These are phyloP conservation scores for Colinus virginianus DNA, from an alignment of 2,113 vertebrate genomes.

Conservation along the genomic window DNA sequence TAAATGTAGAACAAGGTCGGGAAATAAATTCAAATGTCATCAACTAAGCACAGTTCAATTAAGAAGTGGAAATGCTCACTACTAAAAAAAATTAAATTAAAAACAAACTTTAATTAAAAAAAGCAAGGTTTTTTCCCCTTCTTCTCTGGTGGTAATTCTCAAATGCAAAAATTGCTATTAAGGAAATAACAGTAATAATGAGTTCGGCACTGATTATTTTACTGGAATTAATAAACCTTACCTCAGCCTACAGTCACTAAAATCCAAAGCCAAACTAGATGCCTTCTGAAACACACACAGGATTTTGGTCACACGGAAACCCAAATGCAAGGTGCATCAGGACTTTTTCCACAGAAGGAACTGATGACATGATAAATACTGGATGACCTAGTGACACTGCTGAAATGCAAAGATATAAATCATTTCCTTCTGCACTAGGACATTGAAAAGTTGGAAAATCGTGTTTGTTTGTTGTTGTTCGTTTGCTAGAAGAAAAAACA, in stretches of 20 bases:
- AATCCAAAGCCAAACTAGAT: background rate
- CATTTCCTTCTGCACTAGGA: background rate
- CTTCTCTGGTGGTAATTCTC: background rate
- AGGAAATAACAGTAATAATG: background rate
- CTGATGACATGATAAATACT: background rate
- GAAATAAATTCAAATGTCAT: background rate
- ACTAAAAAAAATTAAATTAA: background rate
- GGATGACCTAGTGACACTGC: background rate
- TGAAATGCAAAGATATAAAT: background rate
- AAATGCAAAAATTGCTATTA: background rate
- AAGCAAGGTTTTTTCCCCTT: background rate
- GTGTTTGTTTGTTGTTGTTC: background rate
- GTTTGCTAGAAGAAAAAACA: background rate
- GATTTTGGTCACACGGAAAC: background rate
- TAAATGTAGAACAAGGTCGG: background rate
- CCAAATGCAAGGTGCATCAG: background rate
- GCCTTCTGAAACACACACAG: background rate
- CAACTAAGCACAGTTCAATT: background rate
- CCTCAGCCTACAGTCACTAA: background rate
- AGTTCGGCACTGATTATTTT: background rate
- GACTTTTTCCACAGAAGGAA: background rate
- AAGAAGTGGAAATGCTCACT: background rate
- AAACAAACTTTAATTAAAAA: background rate
- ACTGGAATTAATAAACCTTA: slow-evolving; percentile 1
- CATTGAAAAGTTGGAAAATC: background rate